Conservation (phyloP, 2,113 vertebrate species). For the Labrus mixtus region DNA sequence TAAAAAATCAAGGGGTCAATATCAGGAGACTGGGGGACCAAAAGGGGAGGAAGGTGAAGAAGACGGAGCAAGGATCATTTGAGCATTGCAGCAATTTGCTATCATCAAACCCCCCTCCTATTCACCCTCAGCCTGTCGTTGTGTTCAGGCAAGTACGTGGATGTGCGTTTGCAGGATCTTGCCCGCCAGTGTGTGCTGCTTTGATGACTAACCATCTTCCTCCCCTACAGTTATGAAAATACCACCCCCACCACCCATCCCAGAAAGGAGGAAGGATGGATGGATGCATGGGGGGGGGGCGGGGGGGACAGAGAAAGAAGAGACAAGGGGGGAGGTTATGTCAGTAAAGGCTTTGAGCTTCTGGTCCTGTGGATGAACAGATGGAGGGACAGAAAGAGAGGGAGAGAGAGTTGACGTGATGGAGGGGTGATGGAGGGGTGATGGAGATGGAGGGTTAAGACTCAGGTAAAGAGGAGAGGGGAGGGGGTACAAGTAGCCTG, state of each 20-base stretch:
- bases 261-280: slow-evolving; percentile 13
- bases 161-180: slow-evolving; percentile 42
- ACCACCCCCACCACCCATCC: slow-evolving; percentile 18
- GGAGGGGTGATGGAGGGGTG: slow-evolving; percentile 13
- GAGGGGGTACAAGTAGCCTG: neutral
- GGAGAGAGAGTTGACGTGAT: slow-evolving; percentile 22
- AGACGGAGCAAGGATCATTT: slow-evolving; percentile 42
- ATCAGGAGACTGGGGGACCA: neutral
- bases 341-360: slow-evolving; percentile 55
- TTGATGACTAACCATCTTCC: slow-evolving; percentile 65
- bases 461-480: neutral
- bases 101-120: slow-evolving; percentile 22
- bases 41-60: neutral
- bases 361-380: slow-evolving; percentile 42
- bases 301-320: neutral
- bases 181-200: slow-evolving; percentile 44
- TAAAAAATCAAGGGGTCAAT: neutral
- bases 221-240: slow-evolving; percentile 35
- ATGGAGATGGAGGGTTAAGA: neutral
- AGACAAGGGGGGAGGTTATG: slow-evolving; percentile 46
- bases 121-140: slow-evolving; percentile 1
- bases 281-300: slow-evolving; percentile 22
- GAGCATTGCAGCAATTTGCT: slow-evolving; percentile 72
- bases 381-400: slow-evolving; percentile 35
- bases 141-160: slow-evolving; percentile 4